Conservation (phyloP, 2,113 vertebrate genomes). For the Aplodontia rufa region DNA sequence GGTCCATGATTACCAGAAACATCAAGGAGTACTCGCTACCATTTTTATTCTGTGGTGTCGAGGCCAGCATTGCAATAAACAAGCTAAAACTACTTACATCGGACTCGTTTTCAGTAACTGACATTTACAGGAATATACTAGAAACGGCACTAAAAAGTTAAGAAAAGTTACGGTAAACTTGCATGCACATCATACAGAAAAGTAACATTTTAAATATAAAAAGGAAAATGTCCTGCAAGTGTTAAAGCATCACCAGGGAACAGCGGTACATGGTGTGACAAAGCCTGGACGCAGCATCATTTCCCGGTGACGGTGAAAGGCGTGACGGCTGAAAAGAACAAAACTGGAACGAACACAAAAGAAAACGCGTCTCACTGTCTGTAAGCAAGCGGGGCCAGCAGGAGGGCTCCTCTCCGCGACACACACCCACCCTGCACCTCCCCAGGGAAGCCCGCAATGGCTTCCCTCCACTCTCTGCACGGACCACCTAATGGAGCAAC, state of each 20-base stretch:
- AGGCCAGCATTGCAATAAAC: constrained; percentile 87
- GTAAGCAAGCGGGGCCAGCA: constrained; percentile 59
- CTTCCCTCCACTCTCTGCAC: constrained; percentile 56
- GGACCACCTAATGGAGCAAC: constrained; percentile 25
- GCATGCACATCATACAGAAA: constrained; percentile 98
- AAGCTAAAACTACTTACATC: constrained; percentile 89
- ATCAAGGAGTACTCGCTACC: constrained; percentile 90
- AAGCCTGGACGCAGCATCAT: constrained; percentile 29
- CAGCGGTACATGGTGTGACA: constrained; percentile 50
- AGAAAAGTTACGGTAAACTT: constrained; percentile 93
- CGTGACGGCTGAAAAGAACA: constrained; percentile 56
- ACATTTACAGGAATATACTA: constrained; percentile 92
- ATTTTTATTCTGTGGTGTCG: constrained; percentile 82
- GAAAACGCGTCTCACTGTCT: constrained; percentile 55
- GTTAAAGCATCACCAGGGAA: constrained; percentile 65
- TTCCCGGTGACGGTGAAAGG: constrained; percentile 69
- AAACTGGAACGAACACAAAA: neutral
- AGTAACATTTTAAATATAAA: constrained; percentile 91
- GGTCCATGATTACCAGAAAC: constrained; percentile 93
- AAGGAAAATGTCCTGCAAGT: constrained; percentile 84
- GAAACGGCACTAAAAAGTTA: constrained; percentile 92
- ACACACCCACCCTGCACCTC: no score
- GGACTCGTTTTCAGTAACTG: constrained; percentile 86
- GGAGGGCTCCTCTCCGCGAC: neutral
- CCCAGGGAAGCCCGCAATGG: neutral